A percentile compares a stretch with the other conserved stretches of the same genome.
These are phyloP conservation scores for Lichenostomus cassidix DNA, from an alignment of 2,113 vertebrate species.

Conservation along the genomic window DNA sequence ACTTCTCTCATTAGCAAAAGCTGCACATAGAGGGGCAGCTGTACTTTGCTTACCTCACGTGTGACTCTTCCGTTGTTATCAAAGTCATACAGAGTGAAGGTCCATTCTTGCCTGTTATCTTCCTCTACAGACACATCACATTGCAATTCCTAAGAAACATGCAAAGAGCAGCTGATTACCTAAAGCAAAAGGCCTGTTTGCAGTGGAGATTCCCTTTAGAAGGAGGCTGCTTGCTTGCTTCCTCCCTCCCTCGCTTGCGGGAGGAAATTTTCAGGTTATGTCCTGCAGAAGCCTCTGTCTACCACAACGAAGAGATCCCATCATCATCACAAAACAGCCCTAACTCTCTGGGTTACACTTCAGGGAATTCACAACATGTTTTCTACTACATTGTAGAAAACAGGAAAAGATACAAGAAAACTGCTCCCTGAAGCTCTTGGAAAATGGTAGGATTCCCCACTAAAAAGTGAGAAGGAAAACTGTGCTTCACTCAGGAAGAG, in stretches of 20 bases:
- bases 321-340: not conserved
- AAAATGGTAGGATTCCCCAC: not conserved
- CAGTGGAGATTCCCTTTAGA: not conserved
- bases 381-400: not conserved
- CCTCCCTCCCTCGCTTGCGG: not conserved
- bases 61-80: constrained; percentile 99
- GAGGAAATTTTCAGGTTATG: not conserved
- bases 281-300: not conserved
- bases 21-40: constrained; percentile 25
- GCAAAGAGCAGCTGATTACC: constrained; percentile 61
- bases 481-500: not conserved
- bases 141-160: constrained; percentile 88
- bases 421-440: not conserved
- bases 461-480: not conserved
- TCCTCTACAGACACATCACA: constrained; percentile 98
- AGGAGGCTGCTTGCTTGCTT: not conserved
- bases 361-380: not conserved
- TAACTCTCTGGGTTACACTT: not conserved
- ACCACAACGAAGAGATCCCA: not conserved
- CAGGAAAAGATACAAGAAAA: constrained; percentile 8
- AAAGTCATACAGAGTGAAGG: constrained; percentile 98
- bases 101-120: constrained; percentile 98
- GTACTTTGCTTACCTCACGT: constrained; percentile 85
- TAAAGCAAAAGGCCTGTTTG: constrained; percentile 39
- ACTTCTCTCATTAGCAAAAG: not conserved